Evolutionary conservation across 1,140 invertebrate species (phyloP).

Genomic region (Araneus ventricosus): DNA sequence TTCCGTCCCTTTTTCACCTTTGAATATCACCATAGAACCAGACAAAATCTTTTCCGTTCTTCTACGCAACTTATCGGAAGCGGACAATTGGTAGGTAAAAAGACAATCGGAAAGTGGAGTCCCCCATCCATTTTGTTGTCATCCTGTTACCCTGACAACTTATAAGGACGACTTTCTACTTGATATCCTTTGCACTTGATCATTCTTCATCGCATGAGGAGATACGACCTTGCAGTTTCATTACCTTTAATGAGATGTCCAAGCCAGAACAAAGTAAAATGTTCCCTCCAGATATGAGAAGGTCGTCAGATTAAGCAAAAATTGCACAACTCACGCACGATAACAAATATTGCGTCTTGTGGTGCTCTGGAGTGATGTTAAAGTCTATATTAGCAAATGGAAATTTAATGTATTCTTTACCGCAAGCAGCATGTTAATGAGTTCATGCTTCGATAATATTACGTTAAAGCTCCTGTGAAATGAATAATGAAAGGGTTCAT

Average conservation of each 20-base stretch:
- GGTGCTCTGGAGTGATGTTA: background rate
- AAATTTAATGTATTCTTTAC: background rate
- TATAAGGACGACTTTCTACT: conserved; percentile 53
- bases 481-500: no score
- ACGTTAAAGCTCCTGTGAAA: no score
- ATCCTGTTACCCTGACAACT: conserved; percentile 58
- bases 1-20: no score
- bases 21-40: no score
- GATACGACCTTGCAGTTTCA: conserved; percentile 50
- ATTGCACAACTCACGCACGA: background rate
- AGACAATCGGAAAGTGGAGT: background rate
- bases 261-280: background rate
- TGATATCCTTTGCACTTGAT: conserved; percentile 21
- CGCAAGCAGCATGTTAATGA: no score
- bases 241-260: conserved; percentile 32
- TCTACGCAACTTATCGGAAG: background rate
- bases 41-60: no score
- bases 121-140: conserved; percentile 58
- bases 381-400: background rate
- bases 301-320: background rate
- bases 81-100: background rate
- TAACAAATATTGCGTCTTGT: background rate
- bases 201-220: conserved; percentile 46
- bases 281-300: background rate
- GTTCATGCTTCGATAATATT: no score